Percentiles rank a stretch among this genome's conserved stretches.
These are phyloP conservation scores for Microplitis mediator DNA, from an alignment of 1,140 invertebrate species.

Conservation along the genomic window DNA sequence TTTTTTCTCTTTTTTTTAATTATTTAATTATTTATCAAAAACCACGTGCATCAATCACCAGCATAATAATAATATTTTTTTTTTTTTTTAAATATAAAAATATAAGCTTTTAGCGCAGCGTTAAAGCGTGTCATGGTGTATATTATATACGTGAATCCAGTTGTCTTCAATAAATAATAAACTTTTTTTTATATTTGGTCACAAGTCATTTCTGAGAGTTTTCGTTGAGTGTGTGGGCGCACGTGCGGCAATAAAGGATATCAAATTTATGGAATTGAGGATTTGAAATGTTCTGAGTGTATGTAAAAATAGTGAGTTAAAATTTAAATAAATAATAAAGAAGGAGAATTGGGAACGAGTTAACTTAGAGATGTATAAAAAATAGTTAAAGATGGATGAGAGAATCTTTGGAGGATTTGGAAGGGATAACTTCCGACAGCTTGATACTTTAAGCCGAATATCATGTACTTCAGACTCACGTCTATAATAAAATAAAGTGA, in stretches of 20 bases:
- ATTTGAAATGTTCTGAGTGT: conserved; percentile 28
- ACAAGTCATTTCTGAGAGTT: conserved; percentile 7
- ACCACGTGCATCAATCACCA: conserved; percentile 23
- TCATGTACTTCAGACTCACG: conserved; percentile 1
- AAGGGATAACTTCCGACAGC: conserved; percentile 11
- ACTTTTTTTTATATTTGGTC: conserved; percentile 1
- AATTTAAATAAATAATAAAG: conserved; percentile 13
- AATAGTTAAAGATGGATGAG: not conserved
- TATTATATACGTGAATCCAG: not conserved
- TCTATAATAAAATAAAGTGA: not conserved
- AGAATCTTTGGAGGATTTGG: conserved; percentile 14
- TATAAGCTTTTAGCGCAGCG: conserved; percentile 31
- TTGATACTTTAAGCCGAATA: conserved; percentile 17
- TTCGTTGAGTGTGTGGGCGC: conserved; percentile 56
- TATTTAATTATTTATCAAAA: not conserved
- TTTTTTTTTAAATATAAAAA: conserved; percentile 3
- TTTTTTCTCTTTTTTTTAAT: conserved; percentile 7
- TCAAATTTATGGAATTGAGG: conserved; percentile 18
- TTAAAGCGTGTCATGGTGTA: conserved; percentile 27
- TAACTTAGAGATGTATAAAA: not conserved
- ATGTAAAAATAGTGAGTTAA: conserved; percentile 28
- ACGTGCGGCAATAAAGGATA: conserved; percentile 53
- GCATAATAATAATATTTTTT: not conserved
- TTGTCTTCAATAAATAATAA: not conserved
- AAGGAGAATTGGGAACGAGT: conserved; percentile 18